Conservation (phyloP, 2,113 vertebrate species). For the Perca fluviatilis region DNA sequence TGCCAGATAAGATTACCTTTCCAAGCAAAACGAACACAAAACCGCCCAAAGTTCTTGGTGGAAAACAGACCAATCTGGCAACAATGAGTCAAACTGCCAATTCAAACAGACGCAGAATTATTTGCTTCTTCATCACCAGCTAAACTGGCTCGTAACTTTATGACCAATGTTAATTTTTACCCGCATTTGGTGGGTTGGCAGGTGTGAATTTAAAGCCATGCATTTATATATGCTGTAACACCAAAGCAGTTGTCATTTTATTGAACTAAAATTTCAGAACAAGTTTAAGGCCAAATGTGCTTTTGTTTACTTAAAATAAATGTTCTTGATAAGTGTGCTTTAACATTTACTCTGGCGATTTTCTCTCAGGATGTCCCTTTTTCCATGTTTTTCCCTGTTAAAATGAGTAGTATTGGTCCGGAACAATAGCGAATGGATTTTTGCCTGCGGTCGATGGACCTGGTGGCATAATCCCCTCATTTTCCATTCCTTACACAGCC, state of each 20-base stretch:
- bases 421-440: constrained; percentile 70
- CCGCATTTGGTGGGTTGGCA: too few relatives aligned
- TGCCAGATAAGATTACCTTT: too few relatives aligned
- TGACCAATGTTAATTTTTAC: too few relatives aligned
- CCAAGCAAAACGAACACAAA: too few relatives aligned
- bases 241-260: background rate
- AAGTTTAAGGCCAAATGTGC: background rate
- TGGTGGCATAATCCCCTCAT: constrained; percentile 74
- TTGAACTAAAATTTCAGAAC: background rate
- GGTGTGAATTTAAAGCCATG: too few relatives aligned
- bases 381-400: constrained; percentile 34
- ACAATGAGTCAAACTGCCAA: too few relatives aligned
- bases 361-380: constrained; percentile 47
- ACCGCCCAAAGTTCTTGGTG: too few relatives aligned
- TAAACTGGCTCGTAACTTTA: too few relatives aligned
- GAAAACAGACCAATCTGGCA: too few relatives aligned
- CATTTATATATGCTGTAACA: background rate
- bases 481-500: constrained; percentile 73
- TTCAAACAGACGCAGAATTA: too few relatives aligned
- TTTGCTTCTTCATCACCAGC: too few relatives aligned
- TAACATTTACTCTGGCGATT: background rate
- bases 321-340: constrained; percentile 28
- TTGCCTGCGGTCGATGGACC: constrained; percentile 56
- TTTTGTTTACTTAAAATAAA: constrained; percentile 27
- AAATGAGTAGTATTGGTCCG: constrained; percentile 53